Evolutionary conservation across 2,113 vertebrate species (phyloP).

Genomic region (chimpanzee (Pan troglodytes)): DNA sequence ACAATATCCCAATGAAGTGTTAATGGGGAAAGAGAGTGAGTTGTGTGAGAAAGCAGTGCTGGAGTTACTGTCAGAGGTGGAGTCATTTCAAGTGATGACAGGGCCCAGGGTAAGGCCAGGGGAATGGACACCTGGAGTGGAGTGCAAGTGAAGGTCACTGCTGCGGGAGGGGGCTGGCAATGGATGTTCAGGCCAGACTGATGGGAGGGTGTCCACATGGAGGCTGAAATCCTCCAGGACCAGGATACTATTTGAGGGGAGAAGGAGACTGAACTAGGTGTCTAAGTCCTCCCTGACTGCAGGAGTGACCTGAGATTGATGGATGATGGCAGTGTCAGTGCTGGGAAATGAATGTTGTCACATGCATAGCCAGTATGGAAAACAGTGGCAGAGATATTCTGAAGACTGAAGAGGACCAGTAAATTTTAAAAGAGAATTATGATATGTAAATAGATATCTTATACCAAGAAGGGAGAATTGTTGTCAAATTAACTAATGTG

Average conservation of each 20-base stretch:
- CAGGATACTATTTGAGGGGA: background rate
- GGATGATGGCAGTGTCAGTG: background rate
- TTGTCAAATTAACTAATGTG: background rate
- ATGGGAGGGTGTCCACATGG: background rate
- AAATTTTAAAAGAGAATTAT: background rate
- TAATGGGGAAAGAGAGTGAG: background rate
- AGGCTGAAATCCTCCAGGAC: background rate
- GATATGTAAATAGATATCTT: background rate
- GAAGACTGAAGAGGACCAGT: background rate
- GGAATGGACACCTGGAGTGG: background rate
- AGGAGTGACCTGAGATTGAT: background rate
- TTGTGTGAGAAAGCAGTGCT: background rate
- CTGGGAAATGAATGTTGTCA: background rate
- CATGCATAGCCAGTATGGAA: background rate
- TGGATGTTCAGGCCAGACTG: background rate
- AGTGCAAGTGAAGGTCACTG: background rate
- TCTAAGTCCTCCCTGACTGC: background rate
- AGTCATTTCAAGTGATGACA: background rate
- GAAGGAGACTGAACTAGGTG: background rate
- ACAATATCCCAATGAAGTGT: background rate
- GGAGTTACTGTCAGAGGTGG: background rate
- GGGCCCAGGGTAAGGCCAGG: background rate
- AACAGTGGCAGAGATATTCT: background rate
- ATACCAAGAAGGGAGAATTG: background rate
- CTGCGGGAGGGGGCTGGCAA: background rate